These are phyloP conservation scores for Phylloscopus trochilus DNA, from an alignment of 2,113 vertebrate genomes.

Conservation along the genomic window DNA sequence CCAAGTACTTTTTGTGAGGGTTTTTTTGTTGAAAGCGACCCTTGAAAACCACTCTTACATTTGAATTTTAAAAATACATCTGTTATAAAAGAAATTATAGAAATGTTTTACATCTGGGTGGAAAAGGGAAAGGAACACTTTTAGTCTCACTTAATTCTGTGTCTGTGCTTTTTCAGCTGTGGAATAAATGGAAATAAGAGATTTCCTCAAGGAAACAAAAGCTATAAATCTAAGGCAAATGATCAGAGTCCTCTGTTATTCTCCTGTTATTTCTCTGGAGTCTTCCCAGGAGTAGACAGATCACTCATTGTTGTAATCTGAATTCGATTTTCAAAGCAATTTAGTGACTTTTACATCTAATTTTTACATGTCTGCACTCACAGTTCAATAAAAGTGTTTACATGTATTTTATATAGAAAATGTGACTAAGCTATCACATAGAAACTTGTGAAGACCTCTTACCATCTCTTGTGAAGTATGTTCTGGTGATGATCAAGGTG, in stretches of 20 bases:
- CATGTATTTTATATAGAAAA: neutral
- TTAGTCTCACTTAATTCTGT: neutral
- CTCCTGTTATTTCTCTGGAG: constrained; percentile 32
- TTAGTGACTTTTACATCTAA: neutral
- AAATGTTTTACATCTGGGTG: neutral
- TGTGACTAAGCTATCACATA: neutral
- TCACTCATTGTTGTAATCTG: neutral
- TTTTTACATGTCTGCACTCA: neutral
- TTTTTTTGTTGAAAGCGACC: constrained; percentile 25
- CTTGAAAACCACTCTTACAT: constrained; percentile 22
- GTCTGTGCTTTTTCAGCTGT: constrained; percentile 63
- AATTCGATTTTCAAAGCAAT: constrained; percentile 14
- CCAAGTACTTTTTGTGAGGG: constrained; percentile 1
- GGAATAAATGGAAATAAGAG: constrained; percentile 49
- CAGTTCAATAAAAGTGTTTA: neutral
- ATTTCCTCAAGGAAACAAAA: constrained; percentile 62
- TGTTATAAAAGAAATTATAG: constrained; percentile 18
- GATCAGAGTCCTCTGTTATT: constrained; percentile 14
- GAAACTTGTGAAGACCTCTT: neutral
- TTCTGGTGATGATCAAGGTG: neutral
- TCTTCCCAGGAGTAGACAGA: constrained; percentile 2
- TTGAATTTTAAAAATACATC: constrained; percentile 55
- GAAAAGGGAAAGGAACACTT: constrained; percentile 32
- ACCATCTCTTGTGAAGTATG: constrained; percentile 35
- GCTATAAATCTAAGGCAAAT: constrained; percentile 45